Evolutionary conservation across 2,888 invertebrate genomes (phyloP), one percentile per base, ranked within the genome.

Genomic region (Salticus scenicus): DNA sequence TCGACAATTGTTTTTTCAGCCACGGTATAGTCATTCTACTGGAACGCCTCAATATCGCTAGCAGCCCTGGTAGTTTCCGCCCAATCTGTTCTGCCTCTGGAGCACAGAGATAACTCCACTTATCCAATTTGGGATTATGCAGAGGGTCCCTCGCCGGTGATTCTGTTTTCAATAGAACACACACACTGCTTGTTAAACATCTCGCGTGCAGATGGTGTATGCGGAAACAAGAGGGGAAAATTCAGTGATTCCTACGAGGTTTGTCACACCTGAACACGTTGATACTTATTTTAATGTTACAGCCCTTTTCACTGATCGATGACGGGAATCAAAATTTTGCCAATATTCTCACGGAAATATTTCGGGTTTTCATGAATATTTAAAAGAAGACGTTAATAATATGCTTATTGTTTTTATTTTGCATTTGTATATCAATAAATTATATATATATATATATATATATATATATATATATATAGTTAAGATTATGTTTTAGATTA

Each of bases 91-190:
- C 57, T 24, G 57, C 57, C 57, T 24, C 4, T 24, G 57, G 24
- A 57, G 57, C 57, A 12, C 24, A 57, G 24, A 57, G 57, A 57
- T 57, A 24, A 24, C 57, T 57, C 57, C 57, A 57, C 57, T 57
- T 57, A 24, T 57, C 24, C 20, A 24, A 57, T 24, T 24, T 24
- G 5, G 2, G 20, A 57, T 57, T 24, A 24, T 24, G 57, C 2
- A 24, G 4, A 57, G 24, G 24, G 57, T 12, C 7, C 7, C 47
- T 47, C 17, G 47, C 47, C 17, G 47, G 47, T 47, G 17, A 47
- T 17, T 47, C 17, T 17, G 2, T 2, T 2, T 47, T 47, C 47
- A 10, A 17, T 17, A n/a, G 47, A 2, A 47, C 17, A 17, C 17
- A 47, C 17, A 57, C 42, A 47, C 24, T 0, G 57, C 57, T 57